phyloP scores from a whole-genome alignment of 2,113 vertebrate genomes.

The Eurypyga helias region DNA sequence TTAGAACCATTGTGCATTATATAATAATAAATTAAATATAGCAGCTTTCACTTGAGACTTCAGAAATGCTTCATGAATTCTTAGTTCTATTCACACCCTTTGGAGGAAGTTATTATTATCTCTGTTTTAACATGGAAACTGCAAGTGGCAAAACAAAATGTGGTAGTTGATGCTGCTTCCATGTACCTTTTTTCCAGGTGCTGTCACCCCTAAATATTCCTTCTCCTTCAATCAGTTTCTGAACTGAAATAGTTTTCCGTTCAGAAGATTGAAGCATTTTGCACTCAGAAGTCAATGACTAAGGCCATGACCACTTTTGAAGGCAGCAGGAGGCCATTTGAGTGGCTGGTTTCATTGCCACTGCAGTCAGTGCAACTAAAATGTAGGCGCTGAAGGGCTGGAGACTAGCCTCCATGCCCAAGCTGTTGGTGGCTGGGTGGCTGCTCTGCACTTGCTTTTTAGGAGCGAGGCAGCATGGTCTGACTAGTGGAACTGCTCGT shows the following conservation, averaged over 20 bases:
- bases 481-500: fast-evolving
- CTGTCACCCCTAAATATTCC: fast-evolving
- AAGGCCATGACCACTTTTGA: fast-evolving
- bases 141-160: neutral
- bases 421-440: neutral
- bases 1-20: neutral
- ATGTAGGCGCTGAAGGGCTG: fast-evolving
- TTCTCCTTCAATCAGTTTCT: neutral
- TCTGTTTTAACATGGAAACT: neutral
- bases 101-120: neutral
- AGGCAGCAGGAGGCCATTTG: neutral
- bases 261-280: fast-evolving
- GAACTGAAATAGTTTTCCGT: neutral
- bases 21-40: neutral
- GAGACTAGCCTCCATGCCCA: neutral
- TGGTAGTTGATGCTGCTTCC: neutral
- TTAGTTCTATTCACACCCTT: neutral
- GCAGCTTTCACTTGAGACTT: neutral
- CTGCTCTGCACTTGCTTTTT: fast-evolving
- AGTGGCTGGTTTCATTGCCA: neutral
- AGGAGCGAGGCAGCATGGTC: fast-evolving
- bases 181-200: neutral
- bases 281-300: fast-evolving
- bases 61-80: neutral
- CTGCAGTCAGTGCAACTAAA: fast-evolving